phyloP scores from a whole-genome alignment of 2,797 vertebrate genomes.

The Gallirallus australis region DNA sequence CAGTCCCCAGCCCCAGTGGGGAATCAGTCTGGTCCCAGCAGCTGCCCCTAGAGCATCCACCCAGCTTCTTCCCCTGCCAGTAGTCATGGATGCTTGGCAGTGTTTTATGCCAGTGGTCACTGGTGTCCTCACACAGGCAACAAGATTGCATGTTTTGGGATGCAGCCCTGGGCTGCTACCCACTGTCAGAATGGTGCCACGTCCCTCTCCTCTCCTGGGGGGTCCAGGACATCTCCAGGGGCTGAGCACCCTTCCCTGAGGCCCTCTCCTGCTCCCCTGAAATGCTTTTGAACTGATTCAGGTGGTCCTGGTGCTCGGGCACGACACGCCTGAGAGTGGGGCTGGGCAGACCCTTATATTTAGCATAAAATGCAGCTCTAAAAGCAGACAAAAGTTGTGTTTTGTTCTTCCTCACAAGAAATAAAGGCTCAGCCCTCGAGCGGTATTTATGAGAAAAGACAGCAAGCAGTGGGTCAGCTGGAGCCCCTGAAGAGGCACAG shows the following conservation, averaged over 20 bases:
- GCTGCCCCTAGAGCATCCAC: background rate
- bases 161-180: background rate
- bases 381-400: background rate
- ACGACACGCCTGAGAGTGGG: background rate
- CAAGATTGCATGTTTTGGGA: background rate
- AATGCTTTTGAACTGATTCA: background rate
- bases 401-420: background rate
- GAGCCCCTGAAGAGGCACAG: background rate
- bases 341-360: background rate
- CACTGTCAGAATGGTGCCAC: fast-evolving
- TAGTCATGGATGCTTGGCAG: fast-evolving
- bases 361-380: background rate
- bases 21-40: background rate
- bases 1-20: background rate
- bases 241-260: background rate
- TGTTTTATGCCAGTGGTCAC: fast-evolving
- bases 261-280: background rate
- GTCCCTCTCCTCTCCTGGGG: background rate
- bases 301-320: background rate
- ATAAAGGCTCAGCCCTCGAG: background rate
- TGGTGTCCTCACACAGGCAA: background rate
- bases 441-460: background rate
- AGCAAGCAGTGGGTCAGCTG: background rate
- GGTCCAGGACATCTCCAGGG: background rate
- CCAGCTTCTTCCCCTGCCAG: background rate